Percentiles rank a stretch among this genome's conserved stretches.
Conservation (phyloP, 2,888 invertebrate genomes). For the Watsonalla binaria region DNA sequence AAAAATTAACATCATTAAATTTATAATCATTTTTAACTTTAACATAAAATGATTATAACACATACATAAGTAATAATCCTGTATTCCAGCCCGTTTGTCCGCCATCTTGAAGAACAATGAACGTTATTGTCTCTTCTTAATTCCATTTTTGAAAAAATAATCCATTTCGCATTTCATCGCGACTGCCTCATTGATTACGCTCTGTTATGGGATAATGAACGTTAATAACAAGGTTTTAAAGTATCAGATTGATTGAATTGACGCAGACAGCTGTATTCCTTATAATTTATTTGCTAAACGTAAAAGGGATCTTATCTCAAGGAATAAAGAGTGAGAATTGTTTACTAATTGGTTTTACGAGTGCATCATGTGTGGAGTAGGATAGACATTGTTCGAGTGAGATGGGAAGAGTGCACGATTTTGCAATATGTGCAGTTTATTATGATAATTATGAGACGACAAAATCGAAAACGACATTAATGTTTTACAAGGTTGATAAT, state of each 20-base stretch:
- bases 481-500: conserved; percentile 8
- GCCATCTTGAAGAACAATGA: conserved; percentile 78
- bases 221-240: conserved; percentile 28
- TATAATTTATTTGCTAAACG: conserved; percentile 39
- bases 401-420: conserved; percentile 52
- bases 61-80: conserved; percentile 65
- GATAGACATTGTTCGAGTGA: conserved; percentile 43
- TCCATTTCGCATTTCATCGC: conserved; percentile 76
- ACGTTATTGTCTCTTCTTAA: conserved; percentile 78
- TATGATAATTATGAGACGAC: conserved; percentile 63
- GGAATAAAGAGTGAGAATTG: conserved; percentile 46
- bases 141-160: conserved; percentile 79
- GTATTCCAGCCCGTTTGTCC: conserved; percentile 62
- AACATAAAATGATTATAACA: conserved; percentile 66
- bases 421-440: conserved; percentile 58
- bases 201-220: conserved; percentile 26
- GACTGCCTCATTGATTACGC: conserved; percentile 61
- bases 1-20: too few relatives aligned
- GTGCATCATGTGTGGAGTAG: conserved; percentile 53
- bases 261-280: conserved; percentile 54
- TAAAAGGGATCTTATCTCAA: conserved; percentile 52
- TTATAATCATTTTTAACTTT: too few relatives aligned
- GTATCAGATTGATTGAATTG: conserved; percentile 28
- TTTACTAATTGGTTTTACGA: conserved; percentile 58
- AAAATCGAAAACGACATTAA: conserved; percentile 51